phyloP scores from a whole-genome alignment of 2,797 vertebrate genomes.

The Hydrophis major region DNA sequence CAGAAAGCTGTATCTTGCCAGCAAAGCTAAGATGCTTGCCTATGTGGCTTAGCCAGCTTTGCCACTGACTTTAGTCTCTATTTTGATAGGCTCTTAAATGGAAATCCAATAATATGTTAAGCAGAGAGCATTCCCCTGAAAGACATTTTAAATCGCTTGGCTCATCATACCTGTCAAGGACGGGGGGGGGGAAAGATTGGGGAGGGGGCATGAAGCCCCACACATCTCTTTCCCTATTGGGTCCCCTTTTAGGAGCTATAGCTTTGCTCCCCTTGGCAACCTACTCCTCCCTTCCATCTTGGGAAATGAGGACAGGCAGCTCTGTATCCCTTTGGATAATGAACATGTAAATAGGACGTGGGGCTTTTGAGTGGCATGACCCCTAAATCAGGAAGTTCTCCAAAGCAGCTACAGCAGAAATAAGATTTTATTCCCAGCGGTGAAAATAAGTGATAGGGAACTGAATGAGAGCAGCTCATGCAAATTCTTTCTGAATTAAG shows the following conservation, averaged over 20 bases:
- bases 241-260: not conserved
- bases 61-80: constrained; percentile 57
- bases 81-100: constrained; percentile 65
- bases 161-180: constrained; percentile 66
- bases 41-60: constrained; percentile 61
- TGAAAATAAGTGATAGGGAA: constrained; percentile 65
- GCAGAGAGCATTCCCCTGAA: constrained; percentile 65
- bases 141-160: constrained; percentile 60
- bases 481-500: constrained; percentile 70
- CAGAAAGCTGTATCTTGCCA: constrained; percentile 32
- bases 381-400: constrained; percentile 56
- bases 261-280: constrained; percentile 47
- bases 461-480: constrained; percentile 68
- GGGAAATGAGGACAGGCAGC: constrained; percentile 22
- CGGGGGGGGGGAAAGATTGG: constrained; percentile 42
- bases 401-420: constrained; percentile 64
- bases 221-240: constrained; percentile 43
- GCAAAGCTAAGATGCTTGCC: constrained; percentile 58
- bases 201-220: not conserved
- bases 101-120: constrained; percentile 68
- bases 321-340: constrained; percentile 43
- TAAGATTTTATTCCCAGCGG: constrained; percentile 63
- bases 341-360: constrained; percentile 61
- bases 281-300: constrained; percentile 3
- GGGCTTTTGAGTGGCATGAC: constrained; percentile 40